Conservation (phyloP, 2,113 vertebrate genomes). For the Helogale parvula region DNA sequence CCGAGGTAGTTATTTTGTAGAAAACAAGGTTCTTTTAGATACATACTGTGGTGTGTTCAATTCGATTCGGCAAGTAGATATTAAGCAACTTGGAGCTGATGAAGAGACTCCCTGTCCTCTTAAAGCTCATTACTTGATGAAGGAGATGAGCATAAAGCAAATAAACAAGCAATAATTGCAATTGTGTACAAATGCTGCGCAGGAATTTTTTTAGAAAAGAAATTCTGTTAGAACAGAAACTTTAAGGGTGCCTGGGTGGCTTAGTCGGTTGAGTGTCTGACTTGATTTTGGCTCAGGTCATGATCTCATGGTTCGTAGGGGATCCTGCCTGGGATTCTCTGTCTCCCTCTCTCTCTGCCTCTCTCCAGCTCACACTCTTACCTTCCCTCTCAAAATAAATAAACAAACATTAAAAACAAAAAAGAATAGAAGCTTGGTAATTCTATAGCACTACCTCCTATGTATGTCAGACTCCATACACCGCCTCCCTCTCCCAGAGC, state of each 20-base stretch:
- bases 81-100: rapidly evolving
- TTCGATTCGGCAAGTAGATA: rapidly evolving
- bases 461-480: rapidly evolving
- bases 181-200: too few relatives aligned
- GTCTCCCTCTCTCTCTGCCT: neutral
- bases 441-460: rapidly evolving
- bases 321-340: neutral
- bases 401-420: neutral
- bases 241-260: neutral
- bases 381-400: neutral
- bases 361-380: neutral
- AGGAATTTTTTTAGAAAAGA: neutral
- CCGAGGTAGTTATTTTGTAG: neutral
- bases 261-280: neutral
- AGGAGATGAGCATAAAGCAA: neutral
- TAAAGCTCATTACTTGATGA: neutral
- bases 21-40: neutral
- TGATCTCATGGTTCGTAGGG: neutral
- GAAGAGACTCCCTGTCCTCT: neutral
- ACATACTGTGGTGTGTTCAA: too few relatives aligned
- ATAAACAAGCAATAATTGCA: too few relatives aligned
- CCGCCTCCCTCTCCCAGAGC: neutral
- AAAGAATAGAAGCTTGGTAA: neutral
- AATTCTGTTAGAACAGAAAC: neutral
- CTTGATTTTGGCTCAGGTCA: neutral